These are phyloP conservation scores for Arctocebus calabarensis DNA, from an alignment of 2,797 vertebrate species.

Conservation along the genomic window DNA sequence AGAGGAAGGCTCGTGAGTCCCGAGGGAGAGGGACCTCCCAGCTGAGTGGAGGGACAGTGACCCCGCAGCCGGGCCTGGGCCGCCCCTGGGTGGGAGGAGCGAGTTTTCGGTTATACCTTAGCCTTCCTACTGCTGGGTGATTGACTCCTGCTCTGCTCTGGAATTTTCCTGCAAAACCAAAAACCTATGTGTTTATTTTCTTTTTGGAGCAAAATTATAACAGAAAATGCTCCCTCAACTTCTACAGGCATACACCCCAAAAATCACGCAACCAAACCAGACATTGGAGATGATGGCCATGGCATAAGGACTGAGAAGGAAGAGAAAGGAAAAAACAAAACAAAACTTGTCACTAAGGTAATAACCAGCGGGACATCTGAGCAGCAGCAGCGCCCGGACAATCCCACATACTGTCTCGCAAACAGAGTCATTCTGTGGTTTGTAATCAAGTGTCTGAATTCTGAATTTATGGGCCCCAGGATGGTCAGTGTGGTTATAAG, in stretches of 20 bases:
- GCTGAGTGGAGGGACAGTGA: neutral
- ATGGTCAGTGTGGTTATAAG: slow-evolving; percentile 86
- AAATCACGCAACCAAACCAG: slow-evolving; percentile 37
- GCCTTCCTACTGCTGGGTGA: slow-evolving; percentile 73
- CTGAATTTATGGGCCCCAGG: slow-evolving; percentile 84
- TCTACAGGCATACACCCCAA: neutral
- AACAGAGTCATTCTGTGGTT: slow-evolving; percentile 86
- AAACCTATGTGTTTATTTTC: slow-evolving; percentile 76
- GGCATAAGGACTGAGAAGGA: slow-evolving; percentile 42
- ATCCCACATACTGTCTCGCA: slow-evolving; percentile 82
- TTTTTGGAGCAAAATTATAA: slow-evolving; percentile 67
- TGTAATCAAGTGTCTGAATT: slow-evolving; percentile 86
- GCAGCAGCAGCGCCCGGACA: slow-evolving; percentile 84
- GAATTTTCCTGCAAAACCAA: slow-evolving; percentile 81
- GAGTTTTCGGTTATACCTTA: slow-evolving; percentile 64
- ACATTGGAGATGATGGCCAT: slow-evolving; percentile 74
- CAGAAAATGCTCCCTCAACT: slow-evolving; percentile 51
- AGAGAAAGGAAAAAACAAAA: slow-evolving; percentile 44
- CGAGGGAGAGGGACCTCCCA: neutral
- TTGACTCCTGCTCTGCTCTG: slow-evolving; percentile 75
- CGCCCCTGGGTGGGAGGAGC: neutral
- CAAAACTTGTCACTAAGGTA: slow-evolving; percentile 45
- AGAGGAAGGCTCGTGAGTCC: neutral
- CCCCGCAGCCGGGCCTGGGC: neutral
- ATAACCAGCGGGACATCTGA: slow-evolving; percentile 84